Conservation (phyloP, 1,140 invertebrate species). For the Dendrolimus kikuchii region DNA sequence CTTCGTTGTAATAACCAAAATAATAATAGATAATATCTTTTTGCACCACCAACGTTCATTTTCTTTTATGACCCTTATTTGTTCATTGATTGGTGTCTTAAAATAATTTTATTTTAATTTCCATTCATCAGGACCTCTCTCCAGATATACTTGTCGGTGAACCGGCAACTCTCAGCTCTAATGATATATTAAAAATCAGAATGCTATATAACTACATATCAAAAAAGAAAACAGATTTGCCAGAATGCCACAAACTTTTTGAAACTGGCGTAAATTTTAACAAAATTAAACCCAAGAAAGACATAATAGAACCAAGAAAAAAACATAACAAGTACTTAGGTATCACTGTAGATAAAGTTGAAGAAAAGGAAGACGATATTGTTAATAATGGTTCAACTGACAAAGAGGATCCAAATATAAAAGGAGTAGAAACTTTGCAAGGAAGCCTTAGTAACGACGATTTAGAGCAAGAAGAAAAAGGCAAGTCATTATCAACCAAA, state of each 20-base stretch:
- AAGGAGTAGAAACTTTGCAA: neutral
- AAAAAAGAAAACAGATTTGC: conserved; percentile 16
- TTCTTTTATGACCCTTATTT: no score
- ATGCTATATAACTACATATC: conserved; percentile 45
- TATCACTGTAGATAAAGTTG: conserved; percentile 9
- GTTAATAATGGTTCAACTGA: conserved; percentile 3
- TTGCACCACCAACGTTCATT: no score
- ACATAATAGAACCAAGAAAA: conserved; percentile 14
- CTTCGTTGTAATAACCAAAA: no score
- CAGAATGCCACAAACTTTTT: conserved; percentile 42
- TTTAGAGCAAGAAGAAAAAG: no score
- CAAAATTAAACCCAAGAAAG: conserved; percentile 13
- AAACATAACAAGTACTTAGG: conserved; percentile 37
- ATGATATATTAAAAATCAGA: conserved; percentile 43
- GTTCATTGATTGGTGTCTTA: no score
- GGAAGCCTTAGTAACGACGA: no score
- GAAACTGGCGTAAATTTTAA: conserved; percentile 23
- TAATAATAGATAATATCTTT: no score
- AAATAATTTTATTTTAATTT: no score
- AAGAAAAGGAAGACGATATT: conserved; percentile 8
- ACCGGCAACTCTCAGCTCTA: conserved; percentile 27
- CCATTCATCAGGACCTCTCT: conserved; percentile 7
- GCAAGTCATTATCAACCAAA: no score
- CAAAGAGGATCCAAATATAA: conserved; percentile 2
- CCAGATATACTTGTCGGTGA: conserved; percentile 12